Conservation (phyloP, 1,140 invertebrate species). For the Melipona quadrifasciata region DNA sequence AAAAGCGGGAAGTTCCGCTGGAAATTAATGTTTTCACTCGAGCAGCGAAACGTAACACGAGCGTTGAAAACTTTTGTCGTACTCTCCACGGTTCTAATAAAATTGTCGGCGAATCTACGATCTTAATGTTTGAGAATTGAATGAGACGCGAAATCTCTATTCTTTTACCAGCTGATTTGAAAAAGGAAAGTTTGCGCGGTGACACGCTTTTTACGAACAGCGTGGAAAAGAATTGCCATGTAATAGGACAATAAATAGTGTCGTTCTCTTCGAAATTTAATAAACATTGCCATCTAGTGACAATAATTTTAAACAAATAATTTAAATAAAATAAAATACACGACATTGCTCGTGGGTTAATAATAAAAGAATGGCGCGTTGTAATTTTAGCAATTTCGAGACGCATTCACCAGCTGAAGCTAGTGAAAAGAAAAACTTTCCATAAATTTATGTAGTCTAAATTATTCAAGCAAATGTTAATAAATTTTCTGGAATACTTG, state of each 20-base stretch:
- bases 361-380: conserved; percentile 25
- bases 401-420: conserved; percentile 3
- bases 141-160: background rate
- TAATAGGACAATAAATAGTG: no score
- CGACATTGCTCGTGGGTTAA: no score
- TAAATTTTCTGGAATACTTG: no score
- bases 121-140: background rate
- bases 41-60: background rate
- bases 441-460: background rate
- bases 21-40: conserved; percentile 1
- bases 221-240: background rate
- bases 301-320: no score
- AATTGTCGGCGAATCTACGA: background rate
- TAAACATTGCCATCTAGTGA: no score
- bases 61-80: background rate
- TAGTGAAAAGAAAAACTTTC: background rate
- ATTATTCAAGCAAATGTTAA: no score
- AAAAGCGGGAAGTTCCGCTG: conserved; percentile 27
- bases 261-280: no score
- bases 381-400: conserved; percentile 35
- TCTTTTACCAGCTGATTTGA: background rate
- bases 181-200: conserved; percentile 31
- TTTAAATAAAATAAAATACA: no score
- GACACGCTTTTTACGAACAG: background rate
- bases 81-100: background rate